Evolutionary conservation across 1,140 invertebrate genomes (phyloP).

Genomic region (Chironomus tepperi): DNA sequence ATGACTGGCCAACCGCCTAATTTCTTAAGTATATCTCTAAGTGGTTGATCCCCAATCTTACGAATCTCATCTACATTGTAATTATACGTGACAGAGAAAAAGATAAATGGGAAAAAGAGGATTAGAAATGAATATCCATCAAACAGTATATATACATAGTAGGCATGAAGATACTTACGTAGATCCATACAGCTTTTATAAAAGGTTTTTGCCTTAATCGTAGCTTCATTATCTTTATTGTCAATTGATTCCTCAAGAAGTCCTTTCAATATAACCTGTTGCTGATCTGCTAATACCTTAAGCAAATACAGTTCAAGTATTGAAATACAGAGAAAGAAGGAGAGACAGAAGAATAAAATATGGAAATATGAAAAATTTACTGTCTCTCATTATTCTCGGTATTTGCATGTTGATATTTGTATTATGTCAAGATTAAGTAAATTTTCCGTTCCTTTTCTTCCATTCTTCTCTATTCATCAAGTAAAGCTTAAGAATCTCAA

Average conservation of each 20-base stretch:
- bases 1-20: conserved; percentile 74
- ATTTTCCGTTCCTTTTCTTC: background rate
- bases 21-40: conserved; percentile 48
- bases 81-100: background rate
- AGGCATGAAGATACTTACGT: conserved; percentile 52
- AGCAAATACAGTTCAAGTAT: background rate
- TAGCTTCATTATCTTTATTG: conserved; percentile 57
- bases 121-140: conserved; percentile 3
- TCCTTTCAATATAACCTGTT: conserved; percentile 74
- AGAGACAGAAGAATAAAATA: background rate
- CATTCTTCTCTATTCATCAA: too few relatives aligned
- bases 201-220: conserved; percentile 72
- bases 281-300: conserved; percentile 68
- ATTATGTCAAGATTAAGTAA: background rate
- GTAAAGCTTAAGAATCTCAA: too few relatives aligned
- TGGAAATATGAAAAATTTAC: background rate
- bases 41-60: conserved; percentile 53
- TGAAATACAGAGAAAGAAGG: background rate
- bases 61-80: conserved; percentile 56
- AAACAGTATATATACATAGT: background rate
- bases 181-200: conserved; percentile 81
- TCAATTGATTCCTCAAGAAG: conserved; percentile 59
- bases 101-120: conserved; percentile 20
- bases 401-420: background rate
- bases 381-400: background rate